These are phyloP conservation scores for Theonella swinhoei DNA, from an alignment of 37 sponge, comb jelly and placozoan species.

Conservation along the genomic window DNA sequence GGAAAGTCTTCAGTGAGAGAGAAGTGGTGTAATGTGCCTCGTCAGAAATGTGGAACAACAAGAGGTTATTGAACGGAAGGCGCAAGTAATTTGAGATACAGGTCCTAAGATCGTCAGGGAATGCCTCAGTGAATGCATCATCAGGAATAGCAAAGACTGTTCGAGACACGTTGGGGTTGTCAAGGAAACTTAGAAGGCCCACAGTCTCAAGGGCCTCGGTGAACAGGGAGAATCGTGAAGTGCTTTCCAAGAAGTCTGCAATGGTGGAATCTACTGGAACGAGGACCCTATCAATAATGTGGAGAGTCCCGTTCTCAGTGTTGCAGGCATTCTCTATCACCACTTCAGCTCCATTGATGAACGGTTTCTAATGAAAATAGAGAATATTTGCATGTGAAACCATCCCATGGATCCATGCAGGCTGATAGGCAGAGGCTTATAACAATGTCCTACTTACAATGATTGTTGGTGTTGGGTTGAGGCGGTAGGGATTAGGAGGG, in stretches of 20 bases:
- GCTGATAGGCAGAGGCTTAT: neutral
- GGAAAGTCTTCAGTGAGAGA: conserved; percentile 4
- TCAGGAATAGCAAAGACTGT: conserved; percentile 55
- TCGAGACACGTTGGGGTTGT: conserved; percentile 8
- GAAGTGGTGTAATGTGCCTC: conserved; percentile 33
- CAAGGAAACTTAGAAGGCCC: conserved; percentile 27
- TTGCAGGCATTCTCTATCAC: conserved; percentile 35
- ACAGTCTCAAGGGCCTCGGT: conserved; percentile 11
- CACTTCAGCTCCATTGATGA: conserved; percentile 45
- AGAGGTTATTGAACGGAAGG: conserved; percentile 28
- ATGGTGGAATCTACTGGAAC: conserved; percentile 39
- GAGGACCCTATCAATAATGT: conserved; percentile 48
- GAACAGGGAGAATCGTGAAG: conserved; percentile 25
- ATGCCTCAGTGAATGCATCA: conserved; percentile 13
- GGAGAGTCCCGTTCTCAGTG: conserved; percentile 25
- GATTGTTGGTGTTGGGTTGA: neutral
- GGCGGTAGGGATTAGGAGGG: neutral
- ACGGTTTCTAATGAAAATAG: conserved; percentile 3
- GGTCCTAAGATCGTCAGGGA: conserved; percentile 17
- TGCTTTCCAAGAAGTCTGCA: conserved; percentile 16
- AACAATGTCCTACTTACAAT: neutral
- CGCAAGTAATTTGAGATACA: conserved; percentile 36
- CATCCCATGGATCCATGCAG: neutral
- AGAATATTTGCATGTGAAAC: no score
- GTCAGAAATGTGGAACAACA: conserved; percentile 35